Evolutionary conservation across 1,140 invertebrate species (phyloP), one percentile per base, ranked within the genome.

Genomic region (Lepidurus packardi): DNA sequence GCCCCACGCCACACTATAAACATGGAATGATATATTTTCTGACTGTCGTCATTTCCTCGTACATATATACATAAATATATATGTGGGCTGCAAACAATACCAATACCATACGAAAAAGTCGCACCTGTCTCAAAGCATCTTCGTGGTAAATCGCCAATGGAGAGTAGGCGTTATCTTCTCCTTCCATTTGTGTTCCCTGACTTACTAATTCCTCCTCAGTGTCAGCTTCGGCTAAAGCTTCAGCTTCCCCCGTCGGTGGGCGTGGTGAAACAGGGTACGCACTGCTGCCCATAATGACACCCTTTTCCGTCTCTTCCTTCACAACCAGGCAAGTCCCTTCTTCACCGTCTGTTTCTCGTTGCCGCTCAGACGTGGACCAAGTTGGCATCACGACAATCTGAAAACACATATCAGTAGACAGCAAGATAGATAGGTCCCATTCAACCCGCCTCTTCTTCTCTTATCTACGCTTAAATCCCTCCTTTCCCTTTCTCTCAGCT

Each of bases 1-100:
- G 86, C 10, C 92, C 93, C 80, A 90, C 90, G 1, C 92, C 91
- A 80, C 90, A 88, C 90, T 92, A n/a, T n/a, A 86, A 1, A 79
- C 21, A 73, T 7, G 21, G 45, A n/a, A 65, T 65, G 21, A n/a
- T 65, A n/a, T 65, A 16, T 7, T 65, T 65, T 11, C 21, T 65
- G 7, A 21, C 13, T 65, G 16, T 16, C 21, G 8, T 7, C 13
- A 13, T 7, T 65, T 21, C 53, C 6, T 65, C 53, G 8, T 65
- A 13, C 34, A 34, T 34, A 34, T 34, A 4, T 34, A 34, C 34
- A 34, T 34, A 34, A 34, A 34, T 34, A 34, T 34, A 34, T 34
- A 34, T 34, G 34, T 34, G 34, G 34, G 34, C 34, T 34, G 34
- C 4, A 34, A 34, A 34, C 34, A 34, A 34, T 34, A 10, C 45